A percentile compares a stretch with the other conserved stretches of the same genome.
Evolutionary conservation across 2,888 invertebrate species (phyloP).

Genomic region (Operophtera brumata): DNA sequence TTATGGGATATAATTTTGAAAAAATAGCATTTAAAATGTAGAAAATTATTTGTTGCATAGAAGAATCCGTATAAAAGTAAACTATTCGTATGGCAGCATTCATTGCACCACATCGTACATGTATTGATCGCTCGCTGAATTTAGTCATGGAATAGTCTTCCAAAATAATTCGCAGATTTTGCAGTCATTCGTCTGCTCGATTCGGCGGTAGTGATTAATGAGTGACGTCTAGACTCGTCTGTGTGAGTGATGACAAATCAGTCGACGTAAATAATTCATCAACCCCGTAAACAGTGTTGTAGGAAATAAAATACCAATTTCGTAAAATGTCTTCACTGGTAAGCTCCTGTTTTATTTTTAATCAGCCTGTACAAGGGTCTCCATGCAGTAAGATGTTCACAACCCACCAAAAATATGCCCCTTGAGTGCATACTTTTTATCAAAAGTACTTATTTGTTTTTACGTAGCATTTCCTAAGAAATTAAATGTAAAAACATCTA

Average conservation of each 20-base stretch:
- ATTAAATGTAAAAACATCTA: too few relatives aligned
- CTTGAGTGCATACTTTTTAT: neutral
- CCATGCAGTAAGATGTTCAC: neutral
- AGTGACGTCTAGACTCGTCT: slow-evolving; percentile 42
- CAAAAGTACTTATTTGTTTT: neutral
- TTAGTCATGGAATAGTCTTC: neutral
- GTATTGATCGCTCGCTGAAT: slow-evolving; percentile 60
- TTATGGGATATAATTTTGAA: neutral
- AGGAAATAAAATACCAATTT: slow-evolving; percentile 38
- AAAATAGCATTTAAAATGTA: too few relatives aligned
- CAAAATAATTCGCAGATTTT: slow-evolving; percentile 33
- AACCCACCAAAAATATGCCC: neutral
- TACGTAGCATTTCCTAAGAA: neutral
- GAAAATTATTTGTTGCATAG: too few relatives aligned
- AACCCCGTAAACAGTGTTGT: slow-evolving; percentile 47
- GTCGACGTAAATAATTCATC: slow-evolving; percentile 69
- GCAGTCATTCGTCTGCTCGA: slow-evolving; percentile 62
- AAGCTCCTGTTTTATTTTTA: slow-evolving; percentile 39
- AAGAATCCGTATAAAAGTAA: too few relatives aligned
- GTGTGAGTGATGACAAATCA: slow-evolving; percentile 61
- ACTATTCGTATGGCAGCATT: slow-evolving; percentile 30
- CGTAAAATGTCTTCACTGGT: slow-evolving; percentile 69
- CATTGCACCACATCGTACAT: slow-evolving; percentile 27
- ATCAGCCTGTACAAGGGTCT: neutral
- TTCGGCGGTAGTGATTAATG: too few relatives aligned